Evolutionary conservation across 2,113 vertebrate species (phyloP), one percentile per base, ranked within the genome.

Genomic region (Lepus americanus): DNA sequence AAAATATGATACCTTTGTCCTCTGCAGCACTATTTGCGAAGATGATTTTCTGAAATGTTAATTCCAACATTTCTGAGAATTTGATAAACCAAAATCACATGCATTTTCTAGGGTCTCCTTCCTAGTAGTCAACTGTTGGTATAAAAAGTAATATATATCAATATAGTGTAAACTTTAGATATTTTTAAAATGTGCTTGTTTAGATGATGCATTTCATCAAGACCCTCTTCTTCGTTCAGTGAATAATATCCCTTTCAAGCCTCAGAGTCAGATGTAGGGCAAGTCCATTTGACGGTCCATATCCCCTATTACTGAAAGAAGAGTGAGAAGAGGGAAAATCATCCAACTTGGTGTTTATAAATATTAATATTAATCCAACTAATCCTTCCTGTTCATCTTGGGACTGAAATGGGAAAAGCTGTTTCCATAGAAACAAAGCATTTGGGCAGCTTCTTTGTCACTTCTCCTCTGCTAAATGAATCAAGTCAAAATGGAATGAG

Each of bases 341-440:
- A 51, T 79, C 9, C 22, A 95, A 78, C 20, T 74, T 93, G 44
- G 5, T 44, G 90, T 85, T 95, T 92, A 94, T 74, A 82, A 95
- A 95, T 96, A 94, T 96, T 91, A 93, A 91, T 90, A 81, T 88
- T 67, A 73, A 90, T 86, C 74, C 10, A 36, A 76, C 22, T 70
- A 33, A 78, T 90, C 44, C 27, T 95, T 16, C 20, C 70, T 66
- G 61, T 66, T 96, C 61, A 94, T 79, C 78, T 95, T 70, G 73
- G 29, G 39, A 86, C 79, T 94, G 9, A 90, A 88, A 23, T 79
- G 33, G 39, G 31, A 88, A 33, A 92, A 84, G 61, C 27, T 84
- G 85, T 95, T 97, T 92, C 89, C 86, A 94, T 63, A 88, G 86
- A 95, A 96, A 96, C 69, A 85, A 84, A 90, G 49, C 44, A 90